phyloP scores from a whole-genome alignment of 2,888 invertebrate genomes.

The Lathronympha strigana region DNA sequence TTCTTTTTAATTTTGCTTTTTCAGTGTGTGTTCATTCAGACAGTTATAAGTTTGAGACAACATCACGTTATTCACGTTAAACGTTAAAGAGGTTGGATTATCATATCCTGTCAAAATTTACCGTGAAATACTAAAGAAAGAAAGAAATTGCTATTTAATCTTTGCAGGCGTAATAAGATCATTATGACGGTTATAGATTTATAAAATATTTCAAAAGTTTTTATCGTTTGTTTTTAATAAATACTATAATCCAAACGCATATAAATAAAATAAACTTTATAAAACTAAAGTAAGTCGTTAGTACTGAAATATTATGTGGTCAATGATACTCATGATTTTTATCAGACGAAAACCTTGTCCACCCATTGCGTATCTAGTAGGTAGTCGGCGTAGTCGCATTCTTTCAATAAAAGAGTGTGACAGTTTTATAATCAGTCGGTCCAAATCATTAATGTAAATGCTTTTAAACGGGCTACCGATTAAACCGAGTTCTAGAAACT shows the following conservation, averaged over 20 bases:
- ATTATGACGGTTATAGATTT: too few species aligned
- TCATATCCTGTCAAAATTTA: neutral
- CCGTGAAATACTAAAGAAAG: neutral
- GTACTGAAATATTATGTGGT: too few species aligned
- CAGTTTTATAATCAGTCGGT: slow-evolving; percentile 20
- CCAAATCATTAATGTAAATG: slow-evolving; percentile 14
- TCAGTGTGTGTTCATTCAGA: neutral
- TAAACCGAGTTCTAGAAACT: slow-evolving; percentile 8
- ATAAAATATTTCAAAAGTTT: too few species aligned
- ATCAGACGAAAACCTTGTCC: neutral
- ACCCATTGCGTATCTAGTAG: neutral
- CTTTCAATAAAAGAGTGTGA: neutral
- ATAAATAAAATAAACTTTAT: too few species aligned
- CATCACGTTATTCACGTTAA: neutral
- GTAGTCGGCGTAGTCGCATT: neutral
- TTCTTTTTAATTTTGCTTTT: neutral
- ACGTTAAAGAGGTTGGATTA: neutral
- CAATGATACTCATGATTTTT: neutral
- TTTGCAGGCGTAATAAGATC: neutral
- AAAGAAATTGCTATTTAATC: slow-evolving; percentile 1
- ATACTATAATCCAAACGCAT: too few species aligned
- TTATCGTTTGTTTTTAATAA: too few species aligned
- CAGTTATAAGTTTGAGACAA: neutral
- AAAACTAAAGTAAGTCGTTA: too few species aligned
- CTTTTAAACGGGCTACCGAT: slow-evolving; percentile 28